Base-by-base conservation (phyloP, 2,888 invertebrate genomes). In the Ichneumon xanthorius region DNA sequence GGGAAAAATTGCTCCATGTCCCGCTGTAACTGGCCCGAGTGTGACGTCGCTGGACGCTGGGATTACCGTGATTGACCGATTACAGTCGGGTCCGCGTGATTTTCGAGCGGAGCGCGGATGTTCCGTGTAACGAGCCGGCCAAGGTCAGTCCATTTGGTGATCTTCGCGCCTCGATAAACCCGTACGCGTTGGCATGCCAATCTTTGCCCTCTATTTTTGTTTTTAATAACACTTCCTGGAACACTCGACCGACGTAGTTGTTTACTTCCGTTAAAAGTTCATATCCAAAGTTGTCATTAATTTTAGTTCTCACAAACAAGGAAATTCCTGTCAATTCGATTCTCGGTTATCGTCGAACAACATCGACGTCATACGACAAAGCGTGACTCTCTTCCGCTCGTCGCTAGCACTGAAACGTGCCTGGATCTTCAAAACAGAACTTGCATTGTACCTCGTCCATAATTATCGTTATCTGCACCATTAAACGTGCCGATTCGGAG, bases 41-140 rank as follows among this genome's bases (percentile, higher is more conserved):
- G 87, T 90, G 91, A 92, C 91, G 91, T 91, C 89, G 89, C 88
- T 80, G 50, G 55, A 84, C 87, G 87, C 88, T 85, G 70, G 82
- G 84, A 91, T 91, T 91, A 91, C 89, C 86, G 87, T 92, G 90
- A 92, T 92, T 92, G 92, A 88, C 88, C 90, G 89, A 90, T 91
- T 92, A 89, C 88, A 89, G 86, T 86, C 89, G 70, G 55, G 33
- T 80, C 68, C 71, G 68, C 78, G 50, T 84, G 84, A 87, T 71
- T 72, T 81, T 82, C 61, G 67, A 77, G 76, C 68, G 65, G 82
- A 82, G 75, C 40, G 53, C 80, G 68, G 70, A 75, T 70, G 37
- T 58, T 75, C 40, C 45, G 53, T 40, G 9, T 65, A 68, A 68
- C 61, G 53, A 78, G 58, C 58, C 63, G 48, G 50, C n/a, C 88